These are phyloP conservation scores for Heloderma charlesbogerti DNA, from an alignment of 2,113 vertebrate genomes.

Conservation along the genomic window DNA sequence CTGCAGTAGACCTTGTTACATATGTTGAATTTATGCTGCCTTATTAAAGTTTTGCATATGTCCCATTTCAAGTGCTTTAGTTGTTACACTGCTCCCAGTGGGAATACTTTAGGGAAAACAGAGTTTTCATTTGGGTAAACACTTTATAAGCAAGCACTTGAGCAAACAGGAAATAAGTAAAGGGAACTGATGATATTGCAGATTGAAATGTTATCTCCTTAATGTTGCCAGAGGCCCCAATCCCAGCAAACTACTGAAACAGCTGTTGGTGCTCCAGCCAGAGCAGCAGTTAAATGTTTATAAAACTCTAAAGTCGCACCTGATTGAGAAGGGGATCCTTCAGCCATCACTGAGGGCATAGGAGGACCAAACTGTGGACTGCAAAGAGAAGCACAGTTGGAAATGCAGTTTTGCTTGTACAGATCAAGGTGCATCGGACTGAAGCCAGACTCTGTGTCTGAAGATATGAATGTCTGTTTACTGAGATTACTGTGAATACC, in stretches of 20 bases:
- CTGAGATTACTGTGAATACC: conserved; percentile 72
- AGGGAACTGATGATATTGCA: background rate
- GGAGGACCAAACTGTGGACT: background rate
- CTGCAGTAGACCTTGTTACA: background rate
- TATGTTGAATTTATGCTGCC: background rate
- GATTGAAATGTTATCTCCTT: background rate
- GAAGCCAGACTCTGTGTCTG: conserved; percentile 39
- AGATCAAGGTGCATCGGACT: conserved; percentile 27
- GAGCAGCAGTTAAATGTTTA: conserved; percentile 94
- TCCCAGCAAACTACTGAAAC: conserved; percentile 94
- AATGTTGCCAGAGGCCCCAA: conserved; percentile 88
- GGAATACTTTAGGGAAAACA: background rate
- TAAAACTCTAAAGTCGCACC: conserved; percentile 86
- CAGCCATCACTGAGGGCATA: conserved; percentile 77
- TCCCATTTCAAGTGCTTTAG: background rate
- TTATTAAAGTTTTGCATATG: background rate
- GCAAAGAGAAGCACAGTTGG: conserved; percentile 41
- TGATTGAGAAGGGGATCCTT: conserved; percentile 88
- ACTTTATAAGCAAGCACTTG: background rate
- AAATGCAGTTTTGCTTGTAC: conserved; percentile 37
- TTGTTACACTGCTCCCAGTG: too few relatives aligned
- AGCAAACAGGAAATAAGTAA: background rate
- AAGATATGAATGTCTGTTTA: conserved; percentile 61
- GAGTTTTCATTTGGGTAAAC: background rate
- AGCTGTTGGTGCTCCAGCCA: conserved; percentile 91